These are phyloP conservation scores for Trematomus bernacchii DNA, from an alignment of 2,797 vertebrate species.

Conservation along the genomic window DNA sequence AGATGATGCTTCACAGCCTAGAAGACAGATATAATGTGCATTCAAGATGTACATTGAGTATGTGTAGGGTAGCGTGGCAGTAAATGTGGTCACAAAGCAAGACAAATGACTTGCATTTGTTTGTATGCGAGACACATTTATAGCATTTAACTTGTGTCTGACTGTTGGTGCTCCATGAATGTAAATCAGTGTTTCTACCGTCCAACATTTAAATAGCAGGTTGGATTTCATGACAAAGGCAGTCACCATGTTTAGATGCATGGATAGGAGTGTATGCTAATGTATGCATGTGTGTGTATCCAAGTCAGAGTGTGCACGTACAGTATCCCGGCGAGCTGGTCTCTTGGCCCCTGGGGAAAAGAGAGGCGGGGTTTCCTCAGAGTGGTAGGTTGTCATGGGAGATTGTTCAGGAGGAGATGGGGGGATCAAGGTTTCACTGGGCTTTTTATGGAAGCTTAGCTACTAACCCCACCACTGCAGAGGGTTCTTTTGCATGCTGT, in stretches of 20 bases:
- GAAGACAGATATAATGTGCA: conserved; percentile 10
- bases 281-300: conserved; percentile 16
- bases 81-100: conserved; percentile 25
- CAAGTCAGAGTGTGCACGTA: not conserved
- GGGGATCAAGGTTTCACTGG: conserved; percentile 37
- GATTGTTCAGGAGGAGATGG: conserved; percentile 40
- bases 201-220: not conserved
- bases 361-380: conserved; percentile 6
- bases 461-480: conserved; percentile 17
- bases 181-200: conserved; percentile 22
- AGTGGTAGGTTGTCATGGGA: conserved; percentile 37
- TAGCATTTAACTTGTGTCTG: conserved; percentile 13
- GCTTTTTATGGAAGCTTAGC: conserved; percentile 46
- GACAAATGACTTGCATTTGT: conserved; percentile 30
- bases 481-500: not conserved
- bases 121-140: conserved; percentile 5
- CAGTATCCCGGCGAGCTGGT: not conserved
- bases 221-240: conserved; percentile 21
- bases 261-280: conserved; percentile 23
- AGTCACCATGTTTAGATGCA: not conserved
- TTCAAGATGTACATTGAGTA: not conserved
- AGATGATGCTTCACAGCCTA: not conserved
- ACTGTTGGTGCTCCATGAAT: conserved; percentile 14
- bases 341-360: conserved; percentile 29
- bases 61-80: not conserved